Base-by-base conservation (phyloP, 2,113 vertebrate genomes). In the Geococcyx californianus region DNA sequence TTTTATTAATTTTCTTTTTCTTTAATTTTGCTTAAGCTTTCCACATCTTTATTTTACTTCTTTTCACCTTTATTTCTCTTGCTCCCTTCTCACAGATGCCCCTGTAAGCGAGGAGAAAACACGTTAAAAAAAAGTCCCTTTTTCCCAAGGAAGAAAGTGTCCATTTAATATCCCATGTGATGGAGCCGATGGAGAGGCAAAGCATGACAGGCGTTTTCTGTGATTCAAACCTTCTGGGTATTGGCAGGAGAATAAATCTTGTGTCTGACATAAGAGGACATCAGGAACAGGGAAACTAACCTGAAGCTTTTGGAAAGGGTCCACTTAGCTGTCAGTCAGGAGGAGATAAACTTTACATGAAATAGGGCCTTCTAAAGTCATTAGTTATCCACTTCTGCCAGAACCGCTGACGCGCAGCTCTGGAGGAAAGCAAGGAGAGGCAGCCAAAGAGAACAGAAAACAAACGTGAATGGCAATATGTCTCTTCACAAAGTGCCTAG, bases 391-490 rank as follows among this genome's bases (percentile, higher is more conserved):
- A 12, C 83, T 94, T 55, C 62, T 94, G 92, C 92, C 95, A 96
- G 94, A 93, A 77, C 64, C 45, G 34, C 89, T 92, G 96, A 88
- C 66, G 18, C 60, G 13, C 72, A 44, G 82, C 89, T 76, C 93
- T 85, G 90, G 91, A 95, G 93, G 94, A 92, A 84, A 87, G 87
- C 70, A 16, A 62, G 7, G 31, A 92, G 87, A 80, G 38, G 91
- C 80, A 64, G 95, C 95, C 96, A 97, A 90, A 90, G 93, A 74
- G 96, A 96, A 90, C 94, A 93, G 91, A 95, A 94, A 97, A 96
- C 66, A 90, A 86, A 93, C n/a, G 40, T 79, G 89, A 94, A 89
- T 84, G 89, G 90, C 69, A 91, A 8, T 13, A 2, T 45, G 86
- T 58, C 87, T 84, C 62, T 6, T 25, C 6, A 55, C 85, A 84